phyloP scores from a whole-genome alignment of 2,113 vertebrate species.

The Oenanthe melanoleuca region DNA sequence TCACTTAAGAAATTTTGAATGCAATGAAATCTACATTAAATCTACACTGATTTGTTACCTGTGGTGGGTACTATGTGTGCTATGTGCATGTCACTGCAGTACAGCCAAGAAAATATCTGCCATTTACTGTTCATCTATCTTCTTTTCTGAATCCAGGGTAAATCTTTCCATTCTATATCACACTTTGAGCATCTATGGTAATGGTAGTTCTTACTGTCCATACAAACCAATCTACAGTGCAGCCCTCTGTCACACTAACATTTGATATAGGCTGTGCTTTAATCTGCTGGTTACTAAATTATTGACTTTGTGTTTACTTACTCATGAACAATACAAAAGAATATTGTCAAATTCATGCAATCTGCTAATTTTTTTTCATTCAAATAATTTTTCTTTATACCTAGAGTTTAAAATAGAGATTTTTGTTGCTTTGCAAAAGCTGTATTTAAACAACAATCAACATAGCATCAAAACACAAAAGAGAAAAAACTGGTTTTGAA shows the following conservation, averaged over 20 bases:
- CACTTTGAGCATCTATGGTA: not conserved
- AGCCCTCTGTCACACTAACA: not conserved
- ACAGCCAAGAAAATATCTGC: accelerated
- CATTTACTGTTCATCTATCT: not conserved
- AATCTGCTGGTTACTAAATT: not conserved
- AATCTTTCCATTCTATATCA: not conserved
- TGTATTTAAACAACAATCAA: not conserved
- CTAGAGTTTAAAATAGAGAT: not conserved
- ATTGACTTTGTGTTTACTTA: not conserved
- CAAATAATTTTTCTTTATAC: not conserved
- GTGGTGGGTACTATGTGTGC: not conserved
- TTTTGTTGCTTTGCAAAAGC: not conserved
- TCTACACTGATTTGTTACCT: not conserved
- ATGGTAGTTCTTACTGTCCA: not conserved
- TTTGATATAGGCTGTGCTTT: not conserved
- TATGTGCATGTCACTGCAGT: not conserved
- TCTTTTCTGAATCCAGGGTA: not conserved
- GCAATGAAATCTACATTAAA: not conserved
- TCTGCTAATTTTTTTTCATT: not conserved
- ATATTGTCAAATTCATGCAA: not conserved
- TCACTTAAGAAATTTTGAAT: not conserved
- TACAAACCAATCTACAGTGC: not conserved
- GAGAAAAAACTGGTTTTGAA: not conserved
- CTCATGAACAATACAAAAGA: not conserved
- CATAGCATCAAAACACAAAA: constrained; percentile 3